Conservation (phyloP, 2,113 vertebrate species). For the Peromyscus californicus region DNA sequence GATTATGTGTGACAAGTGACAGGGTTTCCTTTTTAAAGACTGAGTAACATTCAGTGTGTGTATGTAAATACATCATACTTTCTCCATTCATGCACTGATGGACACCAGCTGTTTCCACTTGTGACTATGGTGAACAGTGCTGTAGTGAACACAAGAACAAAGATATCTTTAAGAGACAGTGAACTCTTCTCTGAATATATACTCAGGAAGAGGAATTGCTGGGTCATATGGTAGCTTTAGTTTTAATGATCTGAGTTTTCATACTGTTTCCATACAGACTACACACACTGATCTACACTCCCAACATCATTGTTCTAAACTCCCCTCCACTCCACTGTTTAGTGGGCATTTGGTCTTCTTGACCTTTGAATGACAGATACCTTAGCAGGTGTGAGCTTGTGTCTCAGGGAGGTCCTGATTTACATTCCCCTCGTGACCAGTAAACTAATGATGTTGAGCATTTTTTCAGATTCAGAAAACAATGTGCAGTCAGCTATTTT, state of each 20-base stretch:
- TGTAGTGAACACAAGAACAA: too few species aligned
- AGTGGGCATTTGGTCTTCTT: neutral
- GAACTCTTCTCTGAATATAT: neutral
- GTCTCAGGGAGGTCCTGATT: neutral
- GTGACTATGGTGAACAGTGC: neutral
- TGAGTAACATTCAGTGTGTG: neutral
- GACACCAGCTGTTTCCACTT: neutral
- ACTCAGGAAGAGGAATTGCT: neutral
- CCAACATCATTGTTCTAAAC: neutral
- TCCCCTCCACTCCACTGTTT: neutral
- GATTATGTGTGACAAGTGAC: neutral
- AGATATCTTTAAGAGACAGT: neutral
- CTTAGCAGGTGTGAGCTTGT: neutral
- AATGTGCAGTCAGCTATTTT: neutral
- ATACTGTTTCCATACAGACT: neutral
- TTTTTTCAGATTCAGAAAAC: neutral
- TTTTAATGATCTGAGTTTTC: neutral
- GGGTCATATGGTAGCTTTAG: neutral
- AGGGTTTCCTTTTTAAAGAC: neutral
- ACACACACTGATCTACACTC: neutral
- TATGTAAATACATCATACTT: neutral
- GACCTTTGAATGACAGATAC: neutral
- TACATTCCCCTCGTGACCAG: neutral
- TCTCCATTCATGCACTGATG: neutral
- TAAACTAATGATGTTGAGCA: neutral